Evolutionary conservation across 2,797 vertebrate genomes (phyloP).

Genomic region (Jordanella pulchra): DNA sequence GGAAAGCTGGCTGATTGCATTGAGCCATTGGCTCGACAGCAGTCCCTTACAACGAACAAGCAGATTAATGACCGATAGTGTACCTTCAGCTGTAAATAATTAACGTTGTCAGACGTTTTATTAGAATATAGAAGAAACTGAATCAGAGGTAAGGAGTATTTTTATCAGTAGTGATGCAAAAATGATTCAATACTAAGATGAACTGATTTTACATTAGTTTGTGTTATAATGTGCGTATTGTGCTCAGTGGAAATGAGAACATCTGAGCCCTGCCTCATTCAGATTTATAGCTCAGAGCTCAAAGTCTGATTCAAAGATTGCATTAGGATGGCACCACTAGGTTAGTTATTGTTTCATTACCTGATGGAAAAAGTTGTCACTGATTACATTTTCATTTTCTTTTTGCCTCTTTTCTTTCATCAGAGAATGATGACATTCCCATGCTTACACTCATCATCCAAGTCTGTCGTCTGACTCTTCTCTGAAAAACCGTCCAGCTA

Average conservation of each 20-base stretch:
- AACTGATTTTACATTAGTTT: neutral
- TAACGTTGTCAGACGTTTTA: neutral
- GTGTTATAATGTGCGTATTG: neutral
- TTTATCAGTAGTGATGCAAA: neutral
- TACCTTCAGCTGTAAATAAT: neutral
- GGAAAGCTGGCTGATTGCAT: no score
- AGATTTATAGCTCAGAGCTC: slow-evolving; percentile 16
- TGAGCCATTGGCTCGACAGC: no score
- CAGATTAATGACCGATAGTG: neutral
- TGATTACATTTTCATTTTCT: neutral
- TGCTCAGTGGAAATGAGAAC: neutral
- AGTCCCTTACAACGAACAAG: no score
- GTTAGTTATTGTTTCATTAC: neutral
- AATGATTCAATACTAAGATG: neutral
- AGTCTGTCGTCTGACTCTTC: slow-evolving; percentile 61
- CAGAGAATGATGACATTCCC: slow-evolving; percentile 54
- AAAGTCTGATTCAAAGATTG: slow-evolving; percentile 28
- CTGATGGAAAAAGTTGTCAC: slow-evolving; percentile 20
- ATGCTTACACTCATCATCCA: slow-evolving; percentile 41
- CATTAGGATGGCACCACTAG: neutral
- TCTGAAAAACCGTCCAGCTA: neutral
- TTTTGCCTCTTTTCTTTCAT: slow-evolving; percentile 20
- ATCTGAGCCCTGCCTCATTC: slow-evolving; percentile 14
- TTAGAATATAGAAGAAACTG: neutral
- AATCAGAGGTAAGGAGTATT: neutral